phyloP scores from a whole-genome alignment of 1,140 invertebrate genomes.

The Drosophila gunungcola region DNA sequence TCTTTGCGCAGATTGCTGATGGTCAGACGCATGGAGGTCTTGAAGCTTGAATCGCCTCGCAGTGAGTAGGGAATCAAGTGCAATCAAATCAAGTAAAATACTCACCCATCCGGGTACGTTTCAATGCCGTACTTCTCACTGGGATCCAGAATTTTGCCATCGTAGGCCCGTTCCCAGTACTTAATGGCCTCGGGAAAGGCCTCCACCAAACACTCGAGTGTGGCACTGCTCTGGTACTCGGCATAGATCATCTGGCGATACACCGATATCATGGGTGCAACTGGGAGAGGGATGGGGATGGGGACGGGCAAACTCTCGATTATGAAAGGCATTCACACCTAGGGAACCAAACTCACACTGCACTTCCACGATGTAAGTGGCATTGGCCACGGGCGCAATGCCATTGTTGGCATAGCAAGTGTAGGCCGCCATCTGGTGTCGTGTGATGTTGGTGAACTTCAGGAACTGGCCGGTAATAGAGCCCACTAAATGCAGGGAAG shows the following conservation, averaged over 20 bases:
- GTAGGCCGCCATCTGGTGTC: conserved; percentile 95
- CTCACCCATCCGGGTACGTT: conserved; percentile 86
- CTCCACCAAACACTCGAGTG: conserved; percentile 93
- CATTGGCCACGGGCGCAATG: conserved; percentile 92
- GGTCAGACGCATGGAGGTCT: conserved; percentile 89
- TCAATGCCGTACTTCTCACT: conserved; percentile 89
- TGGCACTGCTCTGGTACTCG: conserved; percentile 88
- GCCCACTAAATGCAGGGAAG: conserved; percentile 85
- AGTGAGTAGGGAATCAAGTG: neutral
- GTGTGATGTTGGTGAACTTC: conserved; percentile 92
- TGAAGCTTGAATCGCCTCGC: conserved; percentile 48
- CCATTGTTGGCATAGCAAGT: conserved; percentile 95
- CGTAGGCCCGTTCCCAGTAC: conserved; percentile 92
- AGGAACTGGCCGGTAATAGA: conserved; percentile 90
- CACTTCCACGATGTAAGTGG: conserved; percentile 93
- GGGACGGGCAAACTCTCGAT: too few species aligned
- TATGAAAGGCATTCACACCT: too few species aligned
- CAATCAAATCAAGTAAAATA: neutral
- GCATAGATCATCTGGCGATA: conserved; percentile 90
- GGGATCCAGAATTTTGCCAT: conserved; percentile 90
- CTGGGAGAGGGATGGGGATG: conserved; percentile 85
- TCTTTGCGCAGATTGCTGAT: conserved; percentile 88
- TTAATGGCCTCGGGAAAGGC: conserved; percentile 94
- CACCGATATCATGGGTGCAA: conserved; percentile 92
- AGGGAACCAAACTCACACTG: conserved; percentile 90